Base-by-base conservation (phyloP, 1,140 invertebrate species). In the Panagrolaimus sp. region DNA sequence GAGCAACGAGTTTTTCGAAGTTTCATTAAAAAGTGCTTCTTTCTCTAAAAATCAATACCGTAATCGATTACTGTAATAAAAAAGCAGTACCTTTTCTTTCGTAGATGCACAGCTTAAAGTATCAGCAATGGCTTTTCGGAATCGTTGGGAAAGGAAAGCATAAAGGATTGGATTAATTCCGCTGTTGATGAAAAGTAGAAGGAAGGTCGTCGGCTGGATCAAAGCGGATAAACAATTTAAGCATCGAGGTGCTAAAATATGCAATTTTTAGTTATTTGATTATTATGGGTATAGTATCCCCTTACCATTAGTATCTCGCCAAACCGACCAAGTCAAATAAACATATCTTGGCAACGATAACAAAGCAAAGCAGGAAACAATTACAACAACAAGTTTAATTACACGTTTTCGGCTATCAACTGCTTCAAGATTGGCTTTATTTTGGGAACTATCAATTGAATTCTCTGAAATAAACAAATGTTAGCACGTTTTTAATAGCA, bases 261-360 rank as follows among this genome's bases (percentile, higher is more conserved):
- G n/a, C n/a, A n/a, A n/a, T n/a, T n/a, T n/a, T n/a, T n/a, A 17
- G 24, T 47, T 52, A 32, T 14, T 4, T 46, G 15, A 17, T 32
- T 52, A 66, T 62, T 2, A 17, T 1, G 2, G n/a, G n/a, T n/a
- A n/a, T 6, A 14, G 15, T n/a, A 28, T 66, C 14, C n/a, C n/a
- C 55, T 47, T 73, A 79, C 77, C 69, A 64, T 78, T 79, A 10
- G 69, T 70, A 45, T 73, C 77, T 44, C 79, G 62, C 69, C 72
- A 80, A 43, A 79, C 76, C 7, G 76, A 73, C 78, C 78, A 80
- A 55, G 76, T 81, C 26, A 81, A 67, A 70, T 80, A 80, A 15
- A 79, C 67, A 65, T 81, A 80, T 69, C 78, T 58, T 17, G 78
- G 78, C 17, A 78, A 65, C 14, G 78, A 78, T 45, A 81, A 73